Percentiles rank a stretch among this genome's conserved stretches.
phyloP scores from a whole-genome alignment of 2,113 vertebrate genomes.

The Chlorodrepanis virens region DNA sequence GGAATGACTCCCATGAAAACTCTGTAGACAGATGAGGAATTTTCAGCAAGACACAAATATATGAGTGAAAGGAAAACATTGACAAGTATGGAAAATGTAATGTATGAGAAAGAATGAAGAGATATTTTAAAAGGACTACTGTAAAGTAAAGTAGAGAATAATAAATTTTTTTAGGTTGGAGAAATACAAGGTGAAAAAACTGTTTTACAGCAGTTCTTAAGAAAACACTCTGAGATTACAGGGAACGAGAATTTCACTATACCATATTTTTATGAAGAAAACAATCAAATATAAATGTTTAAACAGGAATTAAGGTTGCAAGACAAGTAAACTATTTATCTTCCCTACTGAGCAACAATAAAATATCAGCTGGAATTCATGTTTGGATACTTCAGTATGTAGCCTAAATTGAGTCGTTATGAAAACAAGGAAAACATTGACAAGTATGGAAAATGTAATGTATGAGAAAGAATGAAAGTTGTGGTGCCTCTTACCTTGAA shows the following conservation, averaged over 20 bases:
- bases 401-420: not conserved
- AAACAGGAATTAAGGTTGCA: not conserved
- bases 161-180: not conserved
- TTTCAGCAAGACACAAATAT: not conserved
- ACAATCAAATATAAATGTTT: not conserved
- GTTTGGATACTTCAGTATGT: not conserved
- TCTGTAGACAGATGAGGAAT: not conserved
- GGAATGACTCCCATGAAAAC: not conserved
- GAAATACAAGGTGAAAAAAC: not conserved
- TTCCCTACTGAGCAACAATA: not conserved
- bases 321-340: not conserved
- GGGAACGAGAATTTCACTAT: not conserved
- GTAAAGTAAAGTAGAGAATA: not conserved
- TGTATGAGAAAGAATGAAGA: not conserved
- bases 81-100: too few species aligned
- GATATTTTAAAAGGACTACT: not conserved
- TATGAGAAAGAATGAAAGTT: not conserved
- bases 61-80: not conserved
- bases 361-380: not conserved
- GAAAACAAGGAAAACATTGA: not conserved
- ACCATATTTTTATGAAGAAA: not conserved
- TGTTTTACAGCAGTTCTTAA: not conserved
- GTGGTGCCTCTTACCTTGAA: not conserved
- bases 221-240: not conserved
- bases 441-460: not conserved